Base-by-base conservation (phyloP, 2,113 vertebrate genomes). In the Anolis carolinensis region DNA sequence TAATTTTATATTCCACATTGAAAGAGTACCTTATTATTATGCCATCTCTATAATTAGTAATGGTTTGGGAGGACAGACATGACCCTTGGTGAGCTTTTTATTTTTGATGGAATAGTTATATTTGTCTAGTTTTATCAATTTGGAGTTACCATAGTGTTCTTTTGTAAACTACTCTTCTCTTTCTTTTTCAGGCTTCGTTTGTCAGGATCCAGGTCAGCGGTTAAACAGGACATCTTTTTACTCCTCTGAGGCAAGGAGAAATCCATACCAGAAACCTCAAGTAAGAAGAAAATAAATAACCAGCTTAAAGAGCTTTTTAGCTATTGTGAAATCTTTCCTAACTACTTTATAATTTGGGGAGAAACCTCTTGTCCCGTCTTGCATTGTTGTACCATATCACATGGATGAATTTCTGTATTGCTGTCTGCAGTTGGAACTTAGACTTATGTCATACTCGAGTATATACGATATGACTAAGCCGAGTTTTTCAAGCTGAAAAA, bases 141-240 rank as follows among this genome's bases (percentile, higher is more conserved):
- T 52, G 20, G 1, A 5, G 36, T 90, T 86, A 4, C 39, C 16
- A 80, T 4, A 87, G 7, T 79, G 73, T 77, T 89, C n/a, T 93
- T 89, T 79, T 62, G 7, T 92, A 83, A 62, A 79, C 72, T 34
- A 21, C 8, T 39, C 52, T 62, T 62, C 90, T 92, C 59, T 89
- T 85, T 74, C 91, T 78, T 48, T 72, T 44, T 4, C 39, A 99
- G 98, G 98, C 63, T 97, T 99, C 6, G 97, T 99, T 81, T 99
- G 98, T 95, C 98, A 97, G 91, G 97, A 99, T 95, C 98, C 98
- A 84, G 90, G 97, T 86, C 96, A 95, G 75, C 95, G 95, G 84
- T 94, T 96, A 85, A 91, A 88, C 36, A 95, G 95, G 48, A 78
- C 93, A 75, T 87, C 96, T 87, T 96, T 96, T 91, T 94, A 94